Base-by-base conservation (phyloP, 2,888 invertebrate species). In the Ennomos quercinarius region DNA sequence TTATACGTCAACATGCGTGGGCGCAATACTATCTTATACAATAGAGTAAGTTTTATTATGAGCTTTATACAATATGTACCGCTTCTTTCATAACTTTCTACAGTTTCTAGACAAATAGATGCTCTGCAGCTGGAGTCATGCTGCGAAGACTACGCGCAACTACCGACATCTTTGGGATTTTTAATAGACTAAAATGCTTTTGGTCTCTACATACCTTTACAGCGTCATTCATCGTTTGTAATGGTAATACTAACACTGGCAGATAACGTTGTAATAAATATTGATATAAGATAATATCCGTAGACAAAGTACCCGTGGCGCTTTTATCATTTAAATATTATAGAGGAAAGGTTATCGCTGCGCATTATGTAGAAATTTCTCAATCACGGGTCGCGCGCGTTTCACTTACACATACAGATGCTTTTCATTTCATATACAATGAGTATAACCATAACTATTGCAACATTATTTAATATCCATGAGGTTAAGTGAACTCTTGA, bases 341-440 rank as follows among this genome's bases (percentile, higher is more conserved):
- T n/a, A 45, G 50, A 39, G 57, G 17, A 43, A 36, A 52, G 53
- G 58, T 58, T 58, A 58, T 58, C 57, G n/a, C 11, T 6, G 39
- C 17, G 38, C 11, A 6, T 13, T 47, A 10, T 9, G 34, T 11
- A 8, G 38, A 47, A n/a, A 37, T 57, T 57, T 39, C 57, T 41
- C 41, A 50, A 57, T 36, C 50, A 4, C 13, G 38, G 57, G 41
- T 17, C 41, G 44, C 49, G 43, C 43, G 27, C 27, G 41, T 13
- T 9, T 37, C 13, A 11, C 27, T 34, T 27, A 27, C 27, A 27
- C 27, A 27, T 6, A 27, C 4, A 27, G 5, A 4, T 5, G 0
- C 5, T 27, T 27, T 27, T 6, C 12, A 1, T 58, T 58, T 48
- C 58, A 40, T 17, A 35, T 51, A n/a, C 27, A 39, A 43, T 49